A percentile compares a stretch with the other conserved stretches of the same genome.
phyloP scores from a whole-genome alignment of 2,797 vertebrate species.

The Enoplosus armatus region DNA sequence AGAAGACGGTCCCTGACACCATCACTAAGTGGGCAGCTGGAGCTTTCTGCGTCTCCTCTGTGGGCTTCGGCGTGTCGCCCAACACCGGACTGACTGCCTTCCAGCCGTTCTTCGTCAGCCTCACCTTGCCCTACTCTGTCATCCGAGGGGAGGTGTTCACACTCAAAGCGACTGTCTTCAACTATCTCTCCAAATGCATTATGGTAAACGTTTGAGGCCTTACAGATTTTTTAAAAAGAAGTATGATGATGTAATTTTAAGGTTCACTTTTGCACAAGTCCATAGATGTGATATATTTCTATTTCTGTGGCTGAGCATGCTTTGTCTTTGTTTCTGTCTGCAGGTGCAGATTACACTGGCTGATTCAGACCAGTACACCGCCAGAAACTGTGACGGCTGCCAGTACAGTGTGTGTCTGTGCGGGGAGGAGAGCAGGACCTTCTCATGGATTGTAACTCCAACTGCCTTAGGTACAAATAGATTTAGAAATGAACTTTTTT shows the following conservation, averaged over 20 bases:
- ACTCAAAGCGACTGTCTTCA: slow-evolving; percentile 90
- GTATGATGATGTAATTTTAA: no score
- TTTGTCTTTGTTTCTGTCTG: slow-evolving; percentile 8
- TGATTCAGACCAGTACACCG: slow-evolving; percentile 73
- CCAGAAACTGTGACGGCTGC: slow-evolving; percentile 73
- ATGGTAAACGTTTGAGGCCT: slow-evolving; percentile 80
- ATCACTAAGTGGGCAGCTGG: slow-evolving; percentile 89
- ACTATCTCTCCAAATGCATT: slow-evolving; percentile 88
- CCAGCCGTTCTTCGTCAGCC: slow-evolving; percentile 91
- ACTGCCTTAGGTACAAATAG: slow-evolving; percentile 79
- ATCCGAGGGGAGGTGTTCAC: slow-evolving; percentile 88
- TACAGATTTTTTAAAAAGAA: no score
- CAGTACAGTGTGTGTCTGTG: slow-evolving; percentile 86
- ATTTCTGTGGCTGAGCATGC: not conserved
- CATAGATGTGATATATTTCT: not conserved
- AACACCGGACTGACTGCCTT: slow-evolving; percentile 82
- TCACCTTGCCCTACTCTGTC: slow-evolving; percentile 91
- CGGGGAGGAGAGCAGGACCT: slow-evolving; percentile 83
- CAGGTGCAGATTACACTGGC: slow-evolving; percentile 85
- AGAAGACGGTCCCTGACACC: slow-evolving; percentile 83
- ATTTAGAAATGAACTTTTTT: not conserved
- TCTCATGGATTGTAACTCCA: slow-evolving; percentile 87
- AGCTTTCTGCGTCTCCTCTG: slow-evolving; percentile 86
- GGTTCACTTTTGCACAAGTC: no score
- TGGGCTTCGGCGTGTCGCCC: slow-evolving; percentile 88